These are phyloP conservation scores for Pteronotus mesoamericanus DNA, from an alignment of 2,797 vertebrate genomes.

Conservation along the genomic window DNA sequence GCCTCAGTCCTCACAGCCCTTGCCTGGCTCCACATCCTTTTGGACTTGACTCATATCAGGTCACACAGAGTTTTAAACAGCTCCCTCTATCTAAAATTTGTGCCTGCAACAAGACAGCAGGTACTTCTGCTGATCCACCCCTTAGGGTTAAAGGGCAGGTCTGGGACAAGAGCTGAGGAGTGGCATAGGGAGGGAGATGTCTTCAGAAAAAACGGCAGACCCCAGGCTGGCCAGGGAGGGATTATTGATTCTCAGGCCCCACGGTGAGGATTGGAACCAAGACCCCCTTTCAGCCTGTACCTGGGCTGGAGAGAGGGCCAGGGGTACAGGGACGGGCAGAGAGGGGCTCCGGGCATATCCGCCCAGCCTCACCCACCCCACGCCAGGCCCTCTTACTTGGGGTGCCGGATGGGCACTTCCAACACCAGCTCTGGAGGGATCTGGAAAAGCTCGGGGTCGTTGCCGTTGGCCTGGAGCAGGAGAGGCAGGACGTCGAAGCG, in stretches of 20 bases:
- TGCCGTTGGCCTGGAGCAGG: slow-evolving; percentile 95
- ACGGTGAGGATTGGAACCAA: neutral
- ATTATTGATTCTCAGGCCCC: neutral
- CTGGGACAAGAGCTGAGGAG: neutral
- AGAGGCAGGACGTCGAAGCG: slow-evolving; percentile 96
- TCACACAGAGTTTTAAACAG: neutral
- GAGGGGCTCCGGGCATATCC: neutral
- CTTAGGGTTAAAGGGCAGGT: neutral
- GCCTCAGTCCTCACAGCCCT: neutral
- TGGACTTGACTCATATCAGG: neutral
- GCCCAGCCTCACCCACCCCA: fast-evolving
- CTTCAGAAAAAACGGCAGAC: neutral
- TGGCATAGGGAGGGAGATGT: neutral
- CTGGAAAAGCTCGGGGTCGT: slow-evolving; percentile 96
- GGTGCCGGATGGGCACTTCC: slow-evolving; percentile 95
- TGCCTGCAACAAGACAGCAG: neutral
- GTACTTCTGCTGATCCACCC: neutral
- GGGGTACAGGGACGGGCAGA: fast-evolving
- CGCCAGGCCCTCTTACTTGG: slow-evolving; percentile 88
- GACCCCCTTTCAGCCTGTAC: neutral
- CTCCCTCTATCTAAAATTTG: neutral
- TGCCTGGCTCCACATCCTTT: neutral
- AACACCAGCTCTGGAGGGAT: slow-evolving; percentile 94
- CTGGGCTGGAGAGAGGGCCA: neutral
- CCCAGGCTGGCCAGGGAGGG: neutral